Conservation (phyloP, 2,113 vertebrate genomes). For the Cettia cetti region DNA sequence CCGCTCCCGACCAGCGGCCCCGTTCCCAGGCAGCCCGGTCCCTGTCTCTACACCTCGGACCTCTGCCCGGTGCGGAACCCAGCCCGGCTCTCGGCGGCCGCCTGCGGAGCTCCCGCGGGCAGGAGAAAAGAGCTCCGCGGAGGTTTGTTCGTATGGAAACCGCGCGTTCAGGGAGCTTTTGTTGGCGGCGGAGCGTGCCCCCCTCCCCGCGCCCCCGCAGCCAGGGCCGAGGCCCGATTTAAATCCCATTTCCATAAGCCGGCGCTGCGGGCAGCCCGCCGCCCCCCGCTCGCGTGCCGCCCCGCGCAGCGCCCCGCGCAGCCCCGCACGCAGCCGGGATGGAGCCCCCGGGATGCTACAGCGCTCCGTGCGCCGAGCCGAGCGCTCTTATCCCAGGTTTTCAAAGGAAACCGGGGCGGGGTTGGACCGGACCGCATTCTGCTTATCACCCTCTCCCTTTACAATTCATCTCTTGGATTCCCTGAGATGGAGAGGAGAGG, state of each 20-base stretch:
- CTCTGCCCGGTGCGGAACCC: too few relatives aligned
- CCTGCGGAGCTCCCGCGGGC: not conserved
- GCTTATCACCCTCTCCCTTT: not conserved
- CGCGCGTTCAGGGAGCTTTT: not conserved
- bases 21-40: not conserved
- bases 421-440: too few relatives aligned
- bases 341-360: too few relatives aligned
- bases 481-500: not conserved
- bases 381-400: not conserved
- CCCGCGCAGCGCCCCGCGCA: not conserved
- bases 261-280: not conserved
- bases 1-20: not conserved
- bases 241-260: conserved; percentile 40
- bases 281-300: conserved; percentile 23
- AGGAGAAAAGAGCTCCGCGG: not conserved
- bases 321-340: not conserved
- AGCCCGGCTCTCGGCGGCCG: not conserved
- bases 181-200: not conserved
- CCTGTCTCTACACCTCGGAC: not conserved
- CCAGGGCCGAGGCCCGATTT: not conserved
- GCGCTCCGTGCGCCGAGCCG: too few relatives aligned
- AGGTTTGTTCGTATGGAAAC: not conserved
- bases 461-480: not conserved
- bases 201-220: not conserved
- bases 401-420: not conserved